Base-by-base conservation (phyloP, 2,888 invertebrate genomes). In the Dasypogon diadema region DNA sequence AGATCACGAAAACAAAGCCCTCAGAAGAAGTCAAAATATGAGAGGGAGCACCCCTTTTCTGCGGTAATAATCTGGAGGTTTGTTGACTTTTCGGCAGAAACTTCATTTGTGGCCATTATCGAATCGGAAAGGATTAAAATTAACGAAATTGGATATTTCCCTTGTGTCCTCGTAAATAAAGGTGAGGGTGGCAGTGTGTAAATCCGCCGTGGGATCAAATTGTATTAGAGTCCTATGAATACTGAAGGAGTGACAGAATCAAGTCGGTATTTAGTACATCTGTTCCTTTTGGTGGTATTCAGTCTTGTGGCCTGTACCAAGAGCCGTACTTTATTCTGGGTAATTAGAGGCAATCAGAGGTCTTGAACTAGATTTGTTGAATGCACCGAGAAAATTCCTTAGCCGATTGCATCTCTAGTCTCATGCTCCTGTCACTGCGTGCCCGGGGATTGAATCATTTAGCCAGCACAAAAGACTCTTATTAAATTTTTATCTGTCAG, bases 51-150 rank as follows among this genome's bases (percentile, higher is more conserved):
- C 48, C 68, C 74, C 75, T 72, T 77, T 74, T 56, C 34, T 60
- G 70, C 34, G 79, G 78, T 76, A 78, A 79, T 80, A 79, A 79
- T 79, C 78, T 78, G 74, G 78, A 78, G 79, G 79, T 80, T 79
- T 80, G 79, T 80, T 80, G 80, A 80, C 80, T 80, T 79, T 79
- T 79, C 75, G 77, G 77, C 77, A 78, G 73, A 78, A 80, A 80
- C 78, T 80, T 80, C 79, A 80, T 80, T 80, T 80, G 79, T 78
- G 79, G 78, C 79, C 78, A 82, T 83, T 83, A 84, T 84, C 85
- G 82, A 84, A 84, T 82, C 83, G 84, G 83, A 82, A 85, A 84
- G 85, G 84, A 84, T 84, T 84, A 84, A 83, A 84, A 84, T 85
- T 84, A 84, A 82, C 83, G 82, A 81, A 81, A 84, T 83, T 82